A percentile compares a stretch with the other conserved stretches of the same genome.
phyloP scores from a whole-genome alignment of 2,797 vertebrate genomes.

The Choloepus didactylus region DNA sequence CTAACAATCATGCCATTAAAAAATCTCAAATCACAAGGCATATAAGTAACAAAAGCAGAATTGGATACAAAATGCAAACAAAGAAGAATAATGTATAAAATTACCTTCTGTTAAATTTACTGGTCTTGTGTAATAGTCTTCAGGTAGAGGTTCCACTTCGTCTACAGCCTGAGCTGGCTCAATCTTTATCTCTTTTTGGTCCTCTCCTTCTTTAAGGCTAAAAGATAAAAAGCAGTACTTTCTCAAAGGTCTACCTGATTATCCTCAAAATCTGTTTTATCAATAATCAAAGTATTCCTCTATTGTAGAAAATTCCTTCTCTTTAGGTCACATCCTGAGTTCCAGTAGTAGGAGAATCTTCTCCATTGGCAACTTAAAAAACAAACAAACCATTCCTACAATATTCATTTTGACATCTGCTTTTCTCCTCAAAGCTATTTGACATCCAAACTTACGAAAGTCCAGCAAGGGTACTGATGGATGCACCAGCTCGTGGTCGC shows the following conservation, averaged over 20 bases:
- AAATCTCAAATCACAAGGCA: background rate
- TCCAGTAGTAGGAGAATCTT: slow-evolving; percentile 25
- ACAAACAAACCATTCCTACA: background rate
- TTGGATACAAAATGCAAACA: background rate
- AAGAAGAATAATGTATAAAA: background rate
- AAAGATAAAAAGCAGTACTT: slow-evolving; percentile 50
- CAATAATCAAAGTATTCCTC: background rate
- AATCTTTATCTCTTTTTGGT: slow-evolving; percentile 97
- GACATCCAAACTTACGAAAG: slow-evolving; percentile 94
- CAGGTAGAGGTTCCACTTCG: slow-evolving; percentile 97
- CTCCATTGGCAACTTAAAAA: background rate
- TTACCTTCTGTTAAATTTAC: slow-evolving; percentile 98
- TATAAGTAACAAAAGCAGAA: background rate
- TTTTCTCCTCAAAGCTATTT: background rate
- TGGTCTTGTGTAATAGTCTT: slow-evolving; percentile 96
- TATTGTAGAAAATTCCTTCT: background rate
- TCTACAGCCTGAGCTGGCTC: slow-evolving; percentile 96
- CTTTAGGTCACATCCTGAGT: background rate
- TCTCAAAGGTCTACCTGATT: slow-evolving; percentile 10
- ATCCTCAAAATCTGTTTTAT: slow-evolving; percentile 41
- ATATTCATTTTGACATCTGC: background rate
- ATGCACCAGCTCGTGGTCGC: slow-evolving; percentile 95
- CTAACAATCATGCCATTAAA: slow-evolving; percentile 45
- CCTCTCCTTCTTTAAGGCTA: slow-evolving; percentile 98
- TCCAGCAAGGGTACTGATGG: slow-evolving; percentile 95